These are phyloP conservation scores for Netelia fuscicornis DNA, from an alignment of 2,888 invertebrate genomes.

Conservation along the genomic window DNA sequence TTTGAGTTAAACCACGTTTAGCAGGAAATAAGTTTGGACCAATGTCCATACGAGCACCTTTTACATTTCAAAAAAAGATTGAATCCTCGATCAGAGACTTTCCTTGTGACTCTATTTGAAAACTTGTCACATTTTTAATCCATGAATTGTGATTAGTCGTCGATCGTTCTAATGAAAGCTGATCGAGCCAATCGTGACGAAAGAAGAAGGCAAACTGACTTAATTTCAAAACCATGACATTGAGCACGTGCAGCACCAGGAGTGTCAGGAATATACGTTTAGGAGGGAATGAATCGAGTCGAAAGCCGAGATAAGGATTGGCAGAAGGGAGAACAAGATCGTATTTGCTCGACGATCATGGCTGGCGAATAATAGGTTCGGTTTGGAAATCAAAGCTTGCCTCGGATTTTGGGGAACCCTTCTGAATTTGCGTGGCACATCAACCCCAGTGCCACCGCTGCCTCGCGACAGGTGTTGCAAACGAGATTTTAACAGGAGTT, in stretches of 20 bases:
- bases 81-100: no score
- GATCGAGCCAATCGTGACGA: no score
- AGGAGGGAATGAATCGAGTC: neutral
- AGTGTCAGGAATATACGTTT: neutral
- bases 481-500: slow-evolving; percentile 82
- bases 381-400: slow-evolving; percentile 65
- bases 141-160: no score
- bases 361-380: slow-evolving; percentile 33
- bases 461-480: slow-evolving; percentile 81
- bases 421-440: slow-evolving; percentile 24
- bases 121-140: no score
- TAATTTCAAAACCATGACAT: no score
- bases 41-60: no score
- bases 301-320: neutral
- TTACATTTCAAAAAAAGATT: no score
- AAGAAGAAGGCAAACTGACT: no score
- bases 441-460: slow-evolving; percentile 16
- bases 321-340: slow-evolving; percentile 15
- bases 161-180: no score
- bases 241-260: neutral
- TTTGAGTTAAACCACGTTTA: no score
- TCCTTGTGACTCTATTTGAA: no score
- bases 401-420: slow-evolving; percentile 14
- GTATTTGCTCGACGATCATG: slow-evolving; percentile 19
- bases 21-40: no score